These are phyloP conservation scores for Pantherophis vulpinus DNA, from an alignment of 2,797 vertebrate genomes.

Conservation along the genomic window DNA sequence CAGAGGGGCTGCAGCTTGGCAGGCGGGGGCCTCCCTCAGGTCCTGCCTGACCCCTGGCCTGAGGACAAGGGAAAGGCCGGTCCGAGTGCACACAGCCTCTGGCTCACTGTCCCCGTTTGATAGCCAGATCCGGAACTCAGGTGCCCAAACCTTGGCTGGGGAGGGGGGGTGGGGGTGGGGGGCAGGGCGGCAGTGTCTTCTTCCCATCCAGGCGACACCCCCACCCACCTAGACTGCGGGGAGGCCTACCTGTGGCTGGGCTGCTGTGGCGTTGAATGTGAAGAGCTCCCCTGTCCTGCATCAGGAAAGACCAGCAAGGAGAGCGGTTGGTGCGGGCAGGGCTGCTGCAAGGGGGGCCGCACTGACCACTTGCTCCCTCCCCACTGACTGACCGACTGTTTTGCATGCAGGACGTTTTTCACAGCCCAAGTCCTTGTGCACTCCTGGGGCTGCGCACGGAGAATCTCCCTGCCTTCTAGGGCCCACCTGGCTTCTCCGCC, in stretches of 20 bases:
- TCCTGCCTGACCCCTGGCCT: neutral
- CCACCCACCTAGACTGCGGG: rapidly evolving
- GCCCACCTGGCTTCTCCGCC: rapidly evolving
- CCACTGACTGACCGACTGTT: no score
- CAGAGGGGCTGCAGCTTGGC: neutral
- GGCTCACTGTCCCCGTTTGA: neutral
- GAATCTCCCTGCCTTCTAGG: no score
- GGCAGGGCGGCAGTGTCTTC: rapidly evolving
- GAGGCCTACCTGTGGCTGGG: conserved; percentile 90
- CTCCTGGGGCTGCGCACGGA: neutral
- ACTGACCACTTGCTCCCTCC: neutral
- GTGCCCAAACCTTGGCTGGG: no score
- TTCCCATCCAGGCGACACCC: neutral
- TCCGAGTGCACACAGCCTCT: neutral
- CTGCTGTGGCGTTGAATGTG: conserved; percentile 91
- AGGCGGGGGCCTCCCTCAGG: neutral
- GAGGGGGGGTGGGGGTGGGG: no score
- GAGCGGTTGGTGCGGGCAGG: rapidly evolving
- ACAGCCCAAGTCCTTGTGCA: neutral
- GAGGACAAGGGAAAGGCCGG: neutral
- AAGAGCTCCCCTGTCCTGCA: conserved; percentile 84
- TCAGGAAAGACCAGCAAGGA: neutral
- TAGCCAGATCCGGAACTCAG: neutral
- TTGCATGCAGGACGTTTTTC: neutral
- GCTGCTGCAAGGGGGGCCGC: neutral